Evolutionary conservation across 2,888 invertebrate genomes (phyloP).

Genomic region (Apodemia zela): DNA sequence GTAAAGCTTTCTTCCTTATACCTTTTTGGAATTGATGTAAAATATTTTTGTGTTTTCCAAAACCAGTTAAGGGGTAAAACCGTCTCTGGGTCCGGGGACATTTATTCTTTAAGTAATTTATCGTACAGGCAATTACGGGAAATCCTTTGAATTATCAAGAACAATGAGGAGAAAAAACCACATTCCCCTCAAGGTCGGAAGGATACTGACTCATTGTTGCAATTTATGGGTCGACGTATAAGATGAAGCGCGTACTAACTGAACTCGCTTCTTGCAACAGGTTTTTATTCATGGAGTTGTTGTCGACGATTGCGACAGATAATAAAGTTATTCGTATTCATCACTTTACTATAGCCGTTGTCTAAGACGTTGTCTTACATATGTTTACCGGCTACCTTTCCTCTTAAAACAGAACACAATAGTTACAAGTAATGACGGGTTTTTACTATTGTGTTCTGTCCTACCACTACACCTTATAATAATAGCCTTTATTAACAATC

Average conservation of each 20-base stretch:
- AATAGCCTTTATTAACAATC: no score
- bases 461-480: no score
- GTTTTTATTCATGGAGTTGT: constrained; percentile 1
- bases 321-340: background rate
- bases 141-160: background rate
- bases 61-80: background rate
- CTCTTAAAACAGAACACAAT: no score
- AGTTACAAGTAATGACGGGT: no score
- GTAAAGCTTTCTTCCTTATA: no score
- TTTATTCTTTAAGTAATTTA: background rate
- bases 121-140: background rate
- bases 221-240: constrained; percentile 1
- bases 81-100: background rate
- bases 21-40: background rate
- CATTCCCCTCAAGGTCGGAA: constrained; percentile 6
- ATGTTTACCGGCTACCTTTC: no score
- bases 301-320: background rate
- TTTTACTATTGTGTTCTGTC: no score
- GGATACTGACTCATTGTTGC: background rate
- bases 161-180: background rate
- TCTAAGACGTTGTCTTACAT: no score
- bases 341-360: no score
- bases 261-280: background rate
- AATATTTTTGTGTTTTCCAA: background rate
- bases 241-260: background rate